These are phyloP conservation scores for Wasmannia auropunctata DNA, from an alignment of 1,140 invertebrate species.

Conservation along the genomic window DNA sequence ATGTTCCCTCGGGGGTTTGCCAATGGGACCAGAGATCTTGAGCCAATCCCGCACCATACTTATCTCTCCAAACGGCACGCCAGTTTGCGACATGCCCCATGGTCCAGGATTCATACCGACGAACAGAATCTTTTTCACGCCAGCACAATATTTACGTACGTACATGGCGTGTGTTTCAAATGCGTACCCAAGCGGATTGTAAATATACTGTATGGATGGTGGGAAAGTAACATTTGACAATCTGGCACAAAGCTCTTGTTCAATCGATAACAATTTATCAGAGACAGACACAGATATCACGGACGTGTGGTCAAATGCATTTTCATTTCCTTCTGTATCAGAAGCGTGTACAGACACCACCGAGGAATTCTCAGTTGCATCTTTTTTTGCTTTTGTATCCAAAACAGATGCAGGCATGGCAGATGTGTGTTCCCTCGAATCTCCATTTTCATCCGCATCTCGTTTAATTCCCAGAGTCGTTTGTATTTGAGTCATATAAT, in stretches of 20 bases:
- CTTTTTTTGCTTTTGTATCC: slow-evolving; percentile 51
- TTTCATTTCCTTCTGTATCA: background rate
- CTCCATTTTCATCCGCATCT: background rate
- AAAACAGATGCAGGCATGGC: slow-evolving; percentile 60
- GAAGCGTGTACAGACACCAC: slow-evolving; percentile 56
- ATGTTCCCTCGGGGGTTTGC: slow-evolving; percentile 90
- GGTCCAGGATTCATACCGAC: slow-evolving; percentile 98
- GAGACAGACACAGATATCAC: slow-evolving; percentile 61
- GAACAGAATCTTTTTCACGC: slow-evolving; percentile 91
- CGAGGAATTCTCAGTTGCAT: background rate
- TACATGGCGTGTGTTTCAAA: slow-evolving; percentile 90
- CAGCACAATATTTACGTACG: slow-evolving; percentile 88
- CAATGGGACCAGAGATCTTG: slow-evolving; percentile 89
- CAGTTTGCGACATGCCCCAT: slow-evolving; percentile 97
- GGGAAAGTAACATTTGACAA: slow-evolving; percentile 82
- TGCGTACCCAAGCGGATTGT: slow-evolving; percentile 95
- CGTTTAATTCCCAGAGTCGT: background rate
- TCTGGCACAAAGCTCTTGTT: slow-evolving; percentile 76
- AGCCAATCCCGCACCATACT: slow-evolving; percentile 92
- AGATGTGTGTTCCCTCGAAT: background rate
- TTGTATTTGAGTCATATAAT: slow-evolving; percentile 4
- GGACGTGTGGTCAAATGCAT: background rate
- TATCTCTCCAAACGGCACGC: slow-evolving; percentile 97
- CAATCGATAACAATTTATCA: slow-evolving; percentile 79
- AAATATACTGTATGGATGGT: slow-evolving; percentile 88